These are phyloP conservation scores for Aphis gossypii DNA, from an alignment of 1,140 invertebrate genomes.

Conservation along the genomic window DNA sequence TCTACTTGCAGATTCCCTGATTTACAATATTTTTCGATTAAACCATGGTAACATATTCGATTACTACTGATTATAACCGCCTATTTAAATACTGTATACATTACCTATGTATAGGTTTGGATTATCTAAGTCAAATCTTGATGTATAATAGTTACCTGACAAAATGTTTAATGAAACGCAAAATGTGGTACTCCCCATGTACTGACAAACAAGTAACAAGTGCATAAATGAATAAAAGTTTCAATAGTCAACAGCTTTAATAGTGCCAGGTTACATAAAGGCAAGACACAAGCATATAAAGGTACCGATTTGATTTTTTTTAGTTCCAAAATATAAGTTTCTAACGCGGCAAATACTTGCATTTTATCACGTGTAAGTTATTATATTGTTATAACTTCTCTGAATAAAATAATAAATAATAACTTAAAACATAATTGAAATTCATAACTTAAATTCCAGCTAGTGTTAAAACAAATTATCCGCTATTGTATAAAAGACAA, in stretches of 20 bases:
- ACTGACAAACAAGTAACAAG: neutral
- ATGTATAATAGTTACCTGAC: neutral
- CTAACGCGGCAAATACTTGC: too few species aligned
- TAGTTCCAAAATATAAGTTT: too few species aligned
- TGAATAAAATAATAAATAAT: too few species aligned
- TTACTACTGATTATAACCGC: too few species aligned
- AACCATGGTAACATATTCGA: neutral
- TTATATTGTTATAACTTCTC: too few species aligned
- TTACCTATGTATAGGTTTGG: neutral
- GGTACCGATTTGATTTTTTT: too few species aligned
- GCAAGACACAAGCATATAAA: too few species aligned
- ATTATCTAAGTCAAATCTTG: neutral
- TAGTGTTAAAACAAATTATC: neutral
- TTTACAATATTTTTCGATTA: neutral
- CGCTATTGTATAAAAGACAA: neutral
- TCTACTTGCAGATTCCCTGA: too few species aligned
- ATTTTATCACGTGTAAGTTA: too few species aligned
- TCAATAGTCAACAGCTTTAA: neutral
- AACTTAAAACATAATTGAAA: neutral
- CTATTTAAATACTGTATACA: neutral
- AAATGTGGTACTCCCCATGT: neutral
- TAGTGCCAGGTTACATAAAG: neutral
- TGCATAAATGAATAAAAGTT: neutral
- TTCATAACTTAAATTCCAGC: neutral
- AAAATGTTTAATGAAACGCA: neutral